Base-by-base conservation (phyloP, 1,140 invertebrate genomes). In the Euura lappo region DNA sequence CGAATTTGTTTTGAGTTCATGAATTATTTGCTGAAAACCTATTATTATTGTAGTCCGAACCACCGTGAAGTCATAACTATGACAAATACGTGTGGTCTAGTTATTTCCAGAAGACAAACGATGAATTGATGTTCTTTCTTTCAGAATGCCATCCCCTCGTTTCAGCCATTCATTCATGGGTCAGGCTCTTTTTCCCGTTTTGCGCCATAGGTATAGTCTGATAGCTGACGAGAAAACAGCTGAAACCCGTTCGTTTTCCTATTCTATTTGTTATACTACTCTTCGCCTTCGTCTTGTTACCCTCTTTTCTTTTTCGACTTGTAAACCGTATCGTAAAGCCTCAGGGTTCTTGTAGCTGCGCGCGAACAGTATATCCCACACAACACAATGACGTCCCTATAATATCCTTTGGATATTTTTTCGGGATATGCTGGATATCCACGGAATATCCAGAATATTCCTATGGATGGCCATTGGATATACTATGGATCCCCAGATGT, bases 171-270 rank as follows among this genome's bases (percentile, higher is more conserved):
- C 86, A 88, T 88, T 87, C 86, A 84, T 88, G 86, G 86, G 83
- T 88, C 86, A 88, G 84, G 84, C 84, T 86, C 85, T 85, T 88
- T 88, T 87, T 88, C 86, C 86, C 86, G 83, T 87, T 86, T 88
- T 87, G 86, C 78, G 85, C 85, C 87, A 87, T 88, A 88, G 86
- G 85, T 88, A 88, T 80, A 86, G 79, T 83, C 74, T 75, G 73
- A 70, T 74, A 66, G 74, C 76, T 77, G 67, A 28, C 75, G 68
- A 78, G 71, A 72, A 44, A 42, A 44, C 10, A 11, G 28, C 66
- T 44, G 66, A 68, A 28, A 68, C 51, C 51, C 51, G 51, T 60
- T 6, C 13, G 28, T 60, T n/a, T 60, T 60, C 51, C 13, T 60
- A 8, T 60, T 60, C 51, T 60, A 11, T n/a, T 60, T 60, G 8